phyloP scores from a whole-genome alignment of 2,888 invertebrate species.

The Heliconius aoede region DNA sequence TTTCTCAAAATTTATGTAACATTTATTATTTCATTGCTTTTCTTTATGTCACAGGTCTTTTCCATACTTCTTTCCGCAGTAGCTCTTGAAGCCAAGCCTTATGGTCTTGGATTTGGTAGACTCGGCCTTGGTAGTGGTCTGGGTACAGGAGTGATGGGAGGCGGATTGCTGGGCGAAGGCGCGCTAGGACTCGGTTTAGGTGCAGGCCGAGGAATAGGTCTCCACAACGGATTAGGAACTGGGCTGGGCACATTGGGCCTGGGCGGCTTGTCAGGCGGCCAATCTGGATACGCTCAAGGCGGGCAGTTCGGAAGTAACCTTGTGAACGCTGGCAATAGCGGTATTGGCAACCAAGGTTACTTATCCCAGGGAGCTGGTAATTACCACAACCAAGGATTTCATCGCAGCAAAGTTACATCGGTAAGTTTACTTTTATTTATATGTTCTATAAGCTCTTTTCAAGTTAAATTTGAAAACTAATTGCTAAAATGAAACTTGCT shows the following conservation, averaged over 20 bases:
- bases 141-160: background rate
- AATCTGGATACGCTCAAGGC: constrained; percentile 34
- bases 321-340: constrained; percentile 36
- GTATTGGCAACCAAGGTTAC: constrained; percentile 40
- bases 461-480: background rate
- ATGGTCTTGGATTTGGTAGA: background rate
- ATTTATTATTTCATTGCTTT: background rate
- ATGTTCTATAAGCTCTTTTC: background rate
- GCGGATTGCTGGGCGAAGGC: background rate
- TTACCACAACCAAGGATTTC: constrained; percentile 44
- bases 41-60: constrained; percentile 22
- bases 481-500: too few species aligned
- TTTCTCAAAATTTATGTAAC: background rate
- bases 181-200: background rate
- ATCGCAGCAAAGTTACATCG: constrained; percentile 44
- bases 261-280: constrained; percentile 31
- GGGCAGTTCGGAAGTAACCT: constrained; percentile 32
- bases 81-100: constrained; percentile 23
- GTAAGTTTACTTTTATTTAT: constrained; percentile 39
- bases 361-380: constrained; percentile 39
- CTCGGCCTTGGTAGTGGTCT: constrained; percentile 8
- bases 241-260: constrained; percentile 3
- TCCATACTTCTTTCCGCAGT: constrained; percentile 23
- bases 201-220: background rate
- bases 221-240: background rate